These are phyloP conservation scores for Mythimna pallens DNA, from an alignment of 2,888 invertebrate species.

Conservation along the genomic window DNA sequence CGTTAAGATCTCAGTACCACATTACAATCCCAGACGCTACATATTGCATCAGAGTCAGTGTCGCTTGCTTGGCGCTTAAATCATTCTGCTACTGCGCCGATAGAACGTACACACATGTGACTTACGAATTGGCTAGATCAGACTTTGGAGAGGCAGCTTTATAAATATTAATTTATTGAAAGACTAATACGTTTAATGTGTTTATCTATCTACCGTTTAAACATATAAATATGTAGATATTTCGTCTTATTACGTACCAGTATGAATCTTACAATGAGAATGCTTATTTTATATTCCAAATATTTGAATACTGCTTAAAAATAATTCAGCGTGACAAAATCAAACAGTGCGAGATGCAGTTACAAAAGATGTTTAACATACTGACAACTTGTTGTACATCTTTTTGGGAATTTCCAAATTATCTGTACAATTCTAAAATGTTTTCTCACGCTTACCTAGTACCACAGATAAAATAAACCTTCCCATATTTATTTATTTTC, in stretches of 20 bases:
- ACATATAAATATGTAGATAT: conserved; percentile 60
- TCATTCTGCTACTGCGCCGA: conserved; percentile 68
- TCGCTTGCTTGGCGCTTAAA: conserved; percentile 76
- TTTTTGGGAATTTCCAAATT: conserved; percentile 43
- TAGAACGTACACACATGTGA: conserved; percentile 45
- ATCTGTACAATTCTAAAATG: conserved; percentile 43
- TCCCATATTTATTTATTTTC: conserved; percentile 73
- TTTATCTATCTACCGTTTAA: conserved; percentile 54
- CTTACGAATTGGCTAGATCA: conserved; percentile 56
- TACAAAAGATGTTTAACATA: conserved; percentile 46
- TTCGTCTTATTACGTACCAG: conserved; percentile 36
- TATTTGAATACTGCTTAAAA: conserved; percentile 62
- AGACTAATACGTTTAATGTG: conserved; percentile 62
- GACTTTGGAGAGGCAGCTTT: conserved; percentile 51
- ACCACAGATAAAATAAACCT: conserved; percentile 71
- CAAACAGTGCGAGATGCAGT: conserved; percentile 53
- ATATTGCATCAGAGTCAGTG: conserved; percentile 74
- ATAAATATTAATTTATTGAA: conserved; percentile 64
- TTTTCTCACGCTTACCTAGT: conserved; percentile 57
- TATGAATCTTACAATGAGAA: conserved; percentile 43
- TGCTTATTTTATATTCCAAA: conserved; percentile 56
- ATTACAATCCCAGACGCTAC: conserved; percentile 74
- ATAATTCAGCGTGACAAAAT: conserved; percentile 57
- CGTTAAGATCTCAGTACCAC: conserved; percentile 76
- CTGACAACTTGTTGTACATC: conserved; percentile 39